Percentiles rank a stretch among this genome's conserved stretches.
phyloP scores from a whole-genome alignment of 2,113 vertebrate species.

The Falco punctatus region DNA sequence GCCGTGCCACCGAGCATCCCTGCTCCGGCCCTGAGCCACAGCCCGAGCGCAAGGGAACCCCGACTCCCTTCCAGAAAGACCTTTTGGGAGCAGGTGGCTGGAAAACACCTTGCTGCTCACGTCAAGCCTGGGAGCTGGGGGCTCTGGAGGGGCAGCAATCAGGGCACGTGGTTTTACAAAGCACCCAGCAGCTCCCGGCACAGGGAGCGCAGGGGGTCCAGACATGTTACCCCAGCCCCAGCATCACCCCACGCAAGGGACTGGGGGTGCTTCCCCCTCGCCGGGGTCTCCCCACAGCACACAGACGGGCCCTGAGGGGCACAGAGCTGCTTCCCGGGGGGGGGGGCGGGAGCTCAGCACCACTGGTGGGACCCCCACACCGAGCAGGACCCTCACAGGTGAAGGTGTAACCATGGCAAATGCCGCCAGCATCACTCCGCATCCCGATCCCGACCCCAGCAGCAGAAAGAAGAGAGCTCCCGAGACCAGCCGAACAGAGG shows the following conservation, averaged over 20 bases:
- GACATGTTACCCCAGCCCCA: not conserved
- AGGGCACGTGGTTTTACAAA: not conserved
- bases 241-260: not conserved
- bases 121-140: rapidly evolving
- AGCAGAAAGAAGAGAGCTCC: constrained; percentile 15
- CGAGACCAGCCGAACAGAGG: constrained; percentile 18
- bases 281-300: rapidly evolving
- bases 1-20: rapidly evolving
- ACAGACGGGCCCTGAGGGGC: rapidly evolving
- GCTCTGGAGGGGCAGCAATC: not conserved
- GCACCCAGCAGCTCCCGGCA: not conserved
- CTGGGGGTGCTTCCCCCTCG: rapidly evolving
- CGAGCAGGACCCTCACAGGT: not conserved
- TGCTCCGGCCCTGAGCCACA: not conserved
- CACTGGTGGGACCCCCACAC: rapidly evolving
- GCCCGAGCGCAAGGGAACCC: not conserved
- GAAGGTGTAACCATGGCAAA: not conserved
- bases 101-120: not conserved
- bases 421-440: rapidly evolving
- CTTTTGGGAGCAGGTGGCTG: not conserved
- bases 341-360: not conserved
- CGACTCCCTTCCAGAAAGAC: not conserved
- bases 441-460: not conserved
- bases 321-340: not conserved
- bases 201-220: rapidly evolving